A percentile compares a stretch with the other conserved stretches of the same genome.
These are phyloP conservation scores for Parnassius smintheus DNA, from an alignment of 2,888 invertebrate species.

Conservation along the genomic window DNA sequence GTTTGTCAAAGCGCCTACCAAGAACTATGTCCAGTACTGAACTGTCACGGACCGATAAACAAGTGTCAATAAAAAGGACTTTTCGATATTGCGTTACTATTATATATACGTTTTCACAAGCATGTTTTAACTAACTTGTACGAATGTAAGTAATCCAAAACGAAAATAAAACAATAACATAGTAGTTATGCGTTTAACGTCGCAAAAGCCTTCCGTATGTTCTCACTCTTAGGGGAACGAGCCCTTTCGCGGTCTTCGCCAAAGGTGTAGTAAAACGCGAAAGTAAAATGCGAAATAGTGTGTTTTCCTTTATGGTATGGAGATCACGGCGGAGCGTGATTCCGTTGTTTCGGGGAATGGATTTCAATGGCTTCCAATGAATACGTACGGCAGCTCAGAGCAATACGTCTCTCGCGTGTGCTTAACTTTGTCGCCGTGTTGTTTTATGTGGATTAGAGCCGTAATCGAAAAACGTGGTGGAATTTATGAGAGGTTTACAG, in stretches of 20 bases:
- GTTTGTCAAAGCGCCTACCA: neutral
- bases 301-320: slow-evolving; percentile 52
- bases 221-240: slow-evolving; percentile 32
- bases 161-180: neutral
- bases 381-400: slow-evolving; percentile 31
- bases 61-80: too few relatives aligned
- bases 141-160: too few relatives aligned
- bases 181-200: neutral
- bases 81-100: too few relatives aligned
- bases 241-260: slow-evolving; percentile 46
- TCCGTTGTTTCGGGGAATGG: slow-evolving; percentile 46
- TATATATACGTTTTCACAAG: too few relatives aligned
- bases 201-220: slow-evolving; percentile 36
- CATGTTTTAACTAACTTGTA: too few relatives aligned
- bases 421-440: slow-evolving; percentile 15
- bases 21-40: too few relatives aligned
- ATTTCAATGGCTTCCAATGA: slow-evolving; percentile 43
- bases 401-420: slow-evolving; percentile 28
- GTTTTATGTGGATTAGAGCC: slow-evolving; percentile 21
- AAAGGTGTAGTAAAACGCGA: slow-evolving; percentile 61
- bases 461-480: slow-evolving; percentile 24
- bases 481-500: slow-evolving; percentile 2
- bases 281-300: slow-evolving; percentile 53
- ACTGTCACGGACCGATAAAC: too few relatives aligned
- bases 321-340: slow-evolving; percentile 51